phyloP scores from a whole-genome alignment of 2,797 vertebrate species.

The Netta rufina region DNA sequence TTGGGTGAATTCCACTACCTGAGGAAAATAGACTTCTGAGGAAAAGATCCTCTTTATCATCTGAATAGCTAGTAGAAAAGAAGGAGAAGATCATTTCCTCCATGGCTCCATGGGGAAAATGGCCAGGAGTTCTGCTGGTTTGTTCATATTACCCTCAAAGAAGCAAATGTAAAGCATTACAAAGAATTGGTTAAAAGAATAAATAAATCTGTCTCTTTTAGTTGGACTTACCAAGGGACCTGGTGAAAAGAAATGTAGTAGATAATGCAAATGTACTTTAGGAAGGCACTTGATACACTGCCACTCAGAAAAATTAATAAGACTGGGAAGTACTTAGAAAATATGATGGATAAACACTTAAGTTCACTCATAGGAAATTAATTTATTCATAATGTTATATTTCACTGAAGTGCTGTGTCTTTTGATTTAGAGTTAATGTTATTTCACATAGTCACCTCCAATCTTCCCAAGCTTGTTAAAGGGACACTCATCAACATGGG shows the following conservation, averaged over 20 bases:
- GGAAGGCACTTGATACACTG: neutral
- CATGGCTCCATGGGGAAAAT: neutral
- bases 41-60: conserved; percentile 49
- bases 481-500: neutral
- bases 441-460: neutral
- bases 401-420: neutral
- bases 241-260: neutral
- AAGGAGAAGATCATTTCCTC: neutral
- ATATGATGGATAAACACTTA: conserved; percentile 37
- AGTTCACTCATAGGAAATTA: conserved; percentile 7
- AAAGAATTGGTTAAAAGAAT: conserved; percentile 10
- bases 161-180: neutral
- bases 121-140: neutral
- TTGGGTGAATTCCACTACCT: conserved; percentile 51
- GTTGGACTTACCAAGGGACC: neutral
- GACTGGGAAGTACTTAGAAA: conserved; percentile 10
- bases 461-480: neutral
- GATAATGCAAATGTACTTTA: conserved; percentile 16
- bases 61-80: conserved; percentile 1
- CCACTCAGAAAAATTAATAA: conserved; percentile 13
- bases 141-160: conserved; percentile 6
- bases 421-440: neutral
- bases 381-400: conserved; percentile 15
- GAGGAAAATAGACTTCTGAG: conserved; percentile 35
- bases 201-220: neutral